Percentiles rank a stretch among this genome's conserved stretches.
phyloP scores from a whole-genome alignment of 1,140 invertebrate genomes.

The Eubasilissa regina region DNA sequence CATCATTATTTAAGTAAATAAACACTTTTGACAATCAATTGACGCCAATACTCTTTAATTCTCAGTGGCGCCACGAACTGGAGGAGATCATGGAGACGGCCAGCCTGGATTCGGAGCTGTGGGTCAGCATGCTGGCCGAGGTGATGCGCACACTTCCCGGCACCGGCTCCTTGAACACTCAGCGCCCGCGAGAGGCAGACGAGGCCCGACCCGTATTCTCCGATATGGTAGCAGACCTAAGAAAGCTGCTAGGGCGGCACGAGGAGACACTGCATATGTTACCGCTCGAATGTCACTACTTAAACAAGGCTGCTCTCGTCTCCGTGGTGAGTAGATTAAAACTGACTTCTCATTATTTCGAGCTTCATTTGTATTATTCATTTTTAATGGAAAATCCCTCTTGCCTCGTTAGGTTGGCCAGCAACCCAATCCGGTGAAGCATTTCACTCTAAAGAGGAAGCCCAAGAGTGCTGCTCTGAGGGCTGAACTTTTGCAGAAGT shows the following conservation, averaged over 20 bases:
- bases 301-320: conserved; percentile 93
- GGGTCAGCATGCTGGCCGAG: conserved; percentile 97
- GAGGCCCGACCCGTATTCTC: conserved; percentile 92
- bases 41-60: too few relatives aligned
- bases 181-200: conserved; percentile 78
- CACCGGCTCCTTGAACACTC: conserved; percentile 70
- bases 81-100: conserved; percentile 96
- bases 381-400: conserved; percentile 12
- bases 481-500: conserved; percentile 93
- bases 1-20: too few relatives aligned
- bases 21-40: too few relatives aligned
- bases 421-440: conserved; percentile 81
- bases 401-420: conserved; percentile 71
- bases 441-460: conserved; percentile 95
- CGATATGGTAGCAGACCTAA: conserved; percentile 90
- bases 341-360: too few relatives aligned
- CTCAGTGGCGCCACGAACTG: conserved; percentile 93
- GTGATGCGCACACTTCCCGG: conserved; percentile 94
- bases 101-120: conserved; percentile 91
- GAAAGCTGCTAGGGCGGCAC: conserved; percentile 89
- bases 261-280: conserved; percentile 89
- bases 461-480: conserved; percentile 94
- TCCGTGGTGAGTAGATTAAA: conserved; percentile 80
- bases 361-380: neutral
- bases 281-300: conserved; percentile 96